phyloP scores from a whole-genome alignment of 2,888 invertebrate species.

The Rotaria sp. region DNA sequence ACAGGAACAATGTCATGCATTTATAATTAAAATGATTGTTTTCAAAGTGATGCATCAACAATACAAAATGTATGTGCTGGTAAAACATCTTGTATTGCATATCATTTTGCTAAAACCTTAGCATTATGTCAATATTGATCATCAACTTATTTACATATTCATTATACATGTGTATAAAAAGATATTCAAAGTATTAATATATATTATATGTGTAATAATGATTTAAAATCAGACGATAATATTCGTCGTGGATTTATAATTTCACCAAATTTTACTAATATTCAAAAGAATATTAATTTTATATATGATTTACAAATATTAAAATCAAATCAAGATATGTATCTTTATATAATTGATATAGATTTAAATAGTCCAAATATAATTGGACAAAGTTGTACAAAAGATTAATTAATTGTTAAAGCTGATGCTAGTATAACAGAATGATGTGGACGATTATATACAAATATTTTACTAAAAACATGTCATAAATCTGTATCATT shows the following conservation, averaged over 20 bases:
- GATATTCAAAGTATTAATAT: constrained; percentile 23
- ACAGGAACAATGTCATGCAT: neutral
- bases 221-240: neutral
- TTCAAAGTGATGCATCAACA: constrained; percentile 22
- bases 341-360: constrained; percentile 31
- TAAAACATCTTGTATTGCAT: constrained; percentile 9
- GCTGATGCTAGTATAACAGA: neutral
- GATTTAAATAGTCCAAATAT: neutral
- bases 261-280: constrained; percentile 37
- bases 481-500: neutral
- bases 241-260: constrained; percentile 19
- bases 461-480: constrained; percentile 6
- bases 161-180: constrained; percentile 34
- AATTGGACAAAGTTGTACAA: neutral
- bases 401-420: neutral
- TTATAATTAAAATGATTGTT: constrained; percentile 26
- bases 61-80: constrained; percentile 15
- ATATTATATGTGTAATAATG: constrained; percentile 31
- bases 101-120: constrained; percentile 13
- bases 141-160: constrained; percentile 31
- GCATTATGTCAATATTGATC: constrained; percentile 27
- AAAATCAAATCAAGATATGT: constrained; percentile 26
- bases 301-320: constrained; percentile 5
- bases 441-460: constrained; percentile 1
- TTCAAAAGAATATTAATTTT: constrained; percentile 31